A percentile compares a stretch with the other conserved stretches of the same genome.
Conservation (phyloP, 2,113 vertebrate genomes). For the Camelus dromedarius region DNA sequence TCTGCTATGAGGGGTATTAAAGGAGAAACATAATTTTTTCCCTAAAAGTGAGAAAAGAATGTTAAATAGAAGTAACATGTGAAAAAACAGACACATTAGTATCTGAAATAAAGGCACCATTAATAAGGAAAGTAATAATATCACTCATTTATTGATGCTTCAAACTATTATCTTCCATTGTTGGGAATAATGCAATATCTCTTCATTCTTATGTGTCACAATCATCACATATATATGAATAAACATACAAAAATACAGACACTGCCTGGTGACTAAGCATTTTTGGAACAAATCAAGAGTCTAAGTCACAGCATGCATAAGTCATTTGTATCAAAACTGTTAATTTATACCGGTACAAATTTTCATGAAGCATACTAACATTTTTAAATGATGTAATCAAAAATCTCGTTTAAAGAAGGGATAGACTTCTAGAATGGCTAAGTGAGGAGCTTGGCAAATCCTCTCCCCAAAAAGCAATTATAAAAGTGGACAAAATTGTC, state of each 20-base stretch:
- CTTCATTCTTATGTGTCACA: slow-evolving; percentile 55
- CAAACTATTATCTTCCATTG: slow-evolving; percentile 67
- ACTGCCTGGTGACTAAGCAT: not conserved
- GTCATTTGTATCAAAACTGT: slow-evolving; percentile 55
- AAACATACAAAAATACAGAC: slow-evolving; percentile 47
- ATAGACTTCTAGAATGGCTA: not conserved
- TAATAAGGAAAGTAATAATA: slow-evolving; percentile 27
- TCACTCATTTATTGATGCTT: slow-evolving; percentile 39
- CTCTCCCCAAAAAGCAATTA: not conserved
- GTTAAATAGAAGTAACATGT: not conserved
- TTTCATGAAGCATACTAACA: slow-evolving; percentile 73
- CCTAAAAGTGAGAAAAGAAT: not conserved
- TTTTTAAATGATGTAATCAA: slow-evolving; percentile 67
- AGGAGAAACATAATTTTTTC: not conserved
- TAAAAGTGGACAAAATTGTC: not conserved
- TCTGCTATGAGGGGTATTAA: not conserved
- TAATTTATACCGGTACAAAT: slow-evolving; percentile 43
- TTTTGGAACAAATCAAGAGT: slow-evolving; percentile 58
- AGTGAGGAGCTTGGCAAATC: not conserved
- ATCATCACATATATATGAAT: slow-evolving; percentile 36
- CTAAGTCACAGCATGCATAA: slow-evolving; percentile 35
- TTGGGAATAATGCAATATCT: slow-evolving; percentile 22
- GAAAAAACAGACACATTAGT: not conserved
- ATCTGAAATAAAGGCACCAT: slow-evolving; percentile 12
- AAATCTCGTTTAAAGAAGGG: not conserved